These are phyloP conservation scores for Oxyruncus cristatus DNA, from an alignment of 2,113 vertebrate species.

Conservation along the genomic window DNA sequence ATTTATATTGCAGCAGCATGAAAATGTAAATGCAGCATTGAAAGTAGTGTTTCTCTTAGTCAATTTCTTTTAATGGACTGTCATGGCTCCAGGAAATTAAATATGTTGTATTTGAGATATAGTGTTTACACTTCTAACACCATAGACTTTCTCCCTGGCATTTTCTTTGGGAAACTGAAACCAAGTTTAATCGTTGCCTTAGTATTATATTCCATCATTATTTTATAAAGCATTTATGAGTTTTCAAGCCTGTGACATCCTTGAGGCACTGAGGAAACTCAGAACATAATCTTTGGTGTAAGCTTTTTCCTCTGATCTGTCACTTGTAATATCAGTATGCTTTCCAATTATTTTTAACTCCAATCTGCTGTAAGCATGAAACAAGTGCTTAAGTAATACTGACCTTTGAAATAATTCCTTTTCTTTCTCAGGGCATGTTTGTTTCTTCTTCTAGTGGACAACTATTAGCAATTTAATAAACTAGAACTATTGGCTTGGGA, in stretches of 20 bases:
- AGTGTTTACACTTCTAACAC: neutral
- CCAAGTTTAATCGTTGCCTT: neutral
- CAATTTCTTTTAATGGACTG: neutral
- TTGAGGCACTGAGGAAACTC: neutral
- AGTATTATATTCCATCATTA: neutral
- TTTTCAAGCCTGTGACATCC: neutral
- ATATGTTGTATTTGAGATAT: neutral
- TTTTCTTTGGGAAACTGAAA: neutral
- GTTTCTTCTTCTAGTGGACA: neutral
- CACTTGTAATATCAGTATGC: neutral
- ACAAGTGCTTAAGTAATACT: neutral
- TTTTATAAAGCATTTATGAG: neutral
- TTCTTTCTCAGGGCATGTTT: neutral
- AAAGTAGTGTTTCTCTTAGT: neutral
- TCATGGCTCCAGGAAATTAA: neutral
- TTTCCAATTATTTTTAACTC: conserved; percentile 6
- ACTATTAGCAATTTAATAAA: neutral
- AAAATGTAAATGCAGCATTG: neutral
- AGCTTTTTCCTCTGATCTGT: neutral
- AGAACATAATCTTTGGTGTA: neutral
- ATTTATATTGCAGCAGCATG: neutral
- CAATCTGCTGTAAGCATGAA: neutral
- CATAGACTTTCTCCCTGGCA: neutral
- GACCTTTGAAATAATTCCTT: conserved; percentile 28
- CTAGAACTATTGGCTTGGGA: neutral